Evolutionary conservation across 2,113 vertebrate genomes (phyloP).

Genomic region (Isichthys henryi): DNA sequence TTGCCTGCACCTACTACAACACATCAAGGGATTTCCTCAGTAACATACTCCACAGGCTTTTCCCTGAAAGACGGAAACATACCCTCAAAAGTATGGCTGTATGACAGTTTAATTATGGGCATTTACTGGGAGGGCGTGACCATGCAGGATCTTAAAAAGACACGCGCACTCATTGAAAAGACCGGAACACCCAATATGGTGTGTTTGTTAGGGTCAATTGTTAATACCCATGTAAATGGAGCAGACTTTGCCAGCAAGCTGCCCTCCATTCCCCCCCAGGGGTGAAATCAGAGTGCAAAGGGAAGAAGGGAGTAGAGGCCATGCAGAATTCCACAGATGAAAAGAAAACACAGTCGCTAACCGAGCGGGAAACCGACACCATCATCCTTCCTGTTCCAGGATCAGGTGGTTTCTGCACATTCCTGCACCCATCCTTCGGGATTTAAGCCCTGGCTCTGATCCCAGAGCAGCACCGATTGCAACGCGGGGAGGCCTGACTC

Average conservation of each 20-base stretch:
- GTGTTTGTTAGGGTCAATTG: not conserved
- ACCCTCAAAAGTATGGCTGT: not conserved
- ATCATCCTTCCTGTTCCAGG: conserved; percentile 9
- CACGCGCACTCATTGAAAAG: not conserved
- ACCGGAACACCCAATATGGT: not conserved
- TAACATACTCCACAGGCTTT: not conserved
- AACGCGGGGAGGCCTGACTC: not conserved
- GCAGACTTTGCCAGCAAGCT: not conserved
- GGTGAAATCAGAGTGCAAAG: not conserved
- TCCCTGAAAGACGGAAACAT: not conserved
- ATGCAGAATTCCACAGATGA: not conserved
- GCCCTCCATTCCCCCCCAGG: not conserved
- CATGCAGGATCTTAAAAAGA: not conserved
- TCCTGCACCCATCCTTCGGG: not conserved
- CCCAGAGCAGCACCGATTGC: not conserved
- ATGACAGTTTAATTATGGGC: not conserved
- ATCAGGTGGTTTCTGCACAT: conserved; percentile 13
- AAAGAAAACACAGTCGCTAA: conserved; percentile 13
- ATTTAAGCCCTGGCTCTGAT: not conserved
- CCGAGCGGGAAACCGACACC: not conserved
- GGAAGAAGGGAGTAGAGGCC: not conserved
- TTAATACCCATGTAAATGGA: not conserved
- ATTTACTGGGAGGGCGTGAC: not conserved
- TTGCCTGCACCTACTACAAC: not conserved
- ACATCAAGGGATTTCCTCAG: not conserved